A percentile compares a stretch with the other conserved stretches of the same genome.
Evolutionary conservation across 2,797 vertebrate genomes (phyloP).

Genomic region (Sebastes matsubarae): DNA sequence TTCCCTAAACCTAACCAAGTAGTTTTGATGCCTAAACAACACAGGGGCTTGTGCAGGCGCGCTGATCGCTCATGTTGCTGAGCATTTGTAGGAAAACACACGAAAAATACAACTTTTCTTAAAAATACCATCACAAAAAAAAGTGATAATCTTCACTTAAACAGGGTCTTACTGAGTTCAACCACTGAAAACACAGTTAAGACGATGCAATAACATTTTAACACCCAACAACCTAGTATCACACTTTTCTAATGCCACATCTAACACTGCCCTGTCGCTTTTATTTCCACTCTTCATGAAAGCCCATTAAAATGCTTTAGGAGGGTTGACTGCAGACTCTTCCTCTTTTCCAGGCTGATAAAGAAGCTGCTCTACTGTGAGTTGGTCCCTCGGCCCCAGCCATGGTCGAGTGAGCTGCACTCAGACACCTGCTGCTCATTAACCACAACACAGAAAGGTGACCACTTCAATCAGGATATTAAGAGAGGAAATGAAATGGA

Average conservation of each 20-base stretch:
- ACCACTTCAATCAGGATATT: slow-evolving; percentile 80
- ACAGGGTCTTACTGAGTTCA: neutral
- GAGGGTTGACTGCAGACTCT: slow-evolving; percentile 23
- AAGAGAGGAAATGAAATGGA: slow-evolving; percentile 69
- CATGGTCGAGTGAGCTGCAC: slow-evolving; percentile 46
- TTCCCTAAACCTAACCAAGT: neutral
- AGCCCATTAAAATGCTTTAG: slow-evolving; percentile 47
- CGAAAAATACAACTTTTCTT: too few species aligned
- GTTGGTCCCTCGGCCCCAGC: slow-evolving; percentile 31
- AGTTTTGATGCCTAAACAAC: neutral
- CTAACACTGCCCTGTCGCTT: neutral
- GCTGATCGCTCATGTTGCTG: neutral
- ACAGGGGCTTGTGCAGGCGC: too few species aligned
- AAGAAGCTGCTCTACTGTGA: slow-evolving; percentile 21
- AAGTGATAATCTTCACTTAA: neutral
- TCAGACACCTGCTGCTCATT: slow-evolving; percentile 77
- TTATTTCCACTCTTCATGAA: slow-evolving; percentile 42
- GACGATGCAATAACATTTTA: neutral
- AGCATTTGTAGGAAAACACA: too few species aligned
- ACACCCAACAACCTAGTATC: neutral
- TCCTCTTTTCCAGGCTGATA: slow-evolving; percentile 30
- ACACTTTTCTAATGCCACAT: slow-evolving; percentile 1
- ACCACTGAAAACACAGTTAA: neutral
- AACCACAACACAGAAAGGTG: slow-evolving; percentile 70
- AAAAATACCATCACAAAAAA: too few species aligned